Base-by-base conservation (phyloP, 2,797 vertebrate species). In the Chiroxiphia lanceolata region DNA sequence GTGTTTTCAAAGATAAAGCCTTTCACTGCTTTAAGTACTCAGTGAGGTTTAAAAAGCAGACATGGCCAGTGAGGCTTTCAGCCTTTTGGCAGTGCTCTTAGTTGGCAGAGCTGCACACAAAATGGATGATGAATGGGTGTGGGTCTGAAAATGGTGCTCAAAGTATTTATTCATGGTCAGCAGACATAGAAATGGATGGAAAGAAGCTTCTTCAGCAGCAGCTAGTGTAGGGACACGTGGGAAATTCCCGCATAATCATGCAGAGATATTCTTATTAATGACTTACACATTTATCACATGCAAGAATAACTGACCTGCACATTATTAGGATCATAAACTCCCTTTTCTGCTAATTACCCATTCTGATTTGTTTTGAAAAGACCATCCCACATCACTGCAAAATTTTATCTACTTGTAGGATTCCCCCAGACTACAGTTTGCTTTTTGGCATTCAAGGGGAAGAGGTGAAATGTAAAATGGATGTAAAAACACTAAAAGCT, bases 241-340 rank as follows among this genome's bases (percentile, higher is more conserved):
- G 67, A 84, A 82, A 79, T 76, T 83, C 53, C 51, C 25, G 36
- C 18, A 40, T 23, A 40, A 53, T 40, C 81, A 68, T 15, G 13
- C 3, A 76, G 45, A 85, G 34, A 34, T 51, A 64, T 65, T 63
- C 57, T 60, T 54, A 44, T 33, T 87, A 42, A 72, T 65, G 36
- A 68, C 63, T 60, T 86, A 38, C 1, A 64, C 15, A 23, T 17
- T 11, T 10, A 45, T 31, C 31, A 25, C 44, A 74, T 9, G 10
- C n/a, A 83, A 77, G 48, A 91, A 68, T 56, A 93, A 87, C 54
- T 71, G 48, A 75, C 48, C 44, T 59, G 67, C 76, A 38, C 25
- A 17, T 76, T 81, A 78, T 83, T 63, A 84, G 40, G 93, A 96
- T 97, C 96, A 98, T 92, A 83, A 98, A 45, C 33, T 48, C 36